A percentile compares a stretch with the other conserved stretches of the same genome.
Evolutionary conservation across 2,113 vertebrate genomes (phyloP).

Genomic region (Cynocephalus volans): DNA sequence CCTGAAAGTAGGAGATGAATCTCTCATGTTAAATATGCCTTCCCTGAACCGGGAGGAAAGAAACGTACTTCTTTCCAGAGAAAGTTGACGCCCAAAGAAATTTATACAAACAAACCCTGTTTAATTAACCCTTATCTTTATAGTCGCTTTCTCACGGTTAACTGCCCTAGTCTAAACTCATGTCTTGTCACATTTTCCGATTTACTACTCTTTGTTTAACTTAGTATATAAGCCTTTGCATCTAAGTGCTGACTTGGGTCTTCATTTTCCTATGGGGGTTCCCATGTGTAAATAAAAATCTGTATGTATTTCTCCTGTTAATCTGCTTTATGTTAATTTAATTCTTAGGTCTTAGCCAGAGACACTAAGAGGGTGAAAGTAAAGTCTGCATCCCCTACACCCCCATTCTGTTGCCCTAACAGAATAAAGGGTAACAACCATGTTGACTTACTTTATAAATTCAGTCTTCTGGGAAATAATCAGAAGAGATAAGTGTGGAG

Average conservation of each 20-base stretch:
- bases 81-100: too few species aligned
- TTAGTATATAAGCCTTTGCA: neutral
- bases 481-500: neutral
- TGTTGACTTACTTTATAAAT: neutral
- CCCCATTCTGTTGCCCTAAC: accelerated
- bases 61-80: neutral
- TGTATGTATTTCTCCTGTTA: neutral
- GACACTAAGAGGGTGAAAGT: neutral
- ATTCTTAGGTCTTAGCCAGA: neutral
- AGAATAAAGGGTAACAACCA: neutral
- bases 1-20: neutral
- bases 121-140: too few species aligned
- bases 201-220: neutral
- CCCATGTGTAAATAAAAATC: too few species aligned
- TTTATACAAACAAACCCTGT: neutral
- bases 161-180: neutral
- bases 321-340: neutral
- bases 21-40: neutral
- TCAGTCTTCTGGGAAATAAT: neutral
- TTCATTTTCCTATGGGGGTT: neutral
- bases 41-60: neutral
- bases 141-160: neutral
- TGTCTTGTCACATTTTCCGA: neutral
- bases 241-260: neutral
- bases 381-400: neutral